Conservation (phyloP, 2,113 vertebrate genomes). For the Agapornis roseicollis region DNA sequence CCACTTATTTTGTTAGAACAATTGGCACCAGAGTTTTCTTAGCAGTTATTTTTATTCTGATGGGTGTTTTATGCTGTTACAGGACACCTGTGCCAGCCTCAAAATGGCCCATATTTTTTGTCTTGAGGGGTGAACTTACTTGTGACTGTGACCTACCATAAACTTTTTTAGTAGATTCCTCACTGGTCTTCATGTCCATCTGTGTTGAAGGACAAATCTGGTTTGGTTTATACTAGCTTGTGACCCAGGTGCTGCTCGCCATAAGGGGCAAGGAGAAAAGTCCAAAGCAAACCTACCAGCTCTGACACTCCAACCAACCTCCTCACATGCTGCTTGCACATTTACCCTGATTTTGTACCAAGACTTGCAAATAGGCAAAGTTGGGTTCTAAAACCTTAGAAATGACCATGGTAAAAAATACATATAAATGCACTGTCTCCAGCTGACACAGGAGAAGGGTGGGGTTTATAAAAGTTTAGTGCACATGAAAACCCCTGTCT, state of each 20-base stretch:
- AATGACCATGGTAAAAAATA: not conserved
- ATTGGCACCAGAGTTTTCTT: not conserved
- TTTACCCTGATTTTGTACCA: not conserved
- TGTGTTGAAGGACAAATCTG: not conserved
- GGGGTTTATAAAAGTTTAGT: not conserved
- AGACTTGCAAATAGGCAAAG: not conserved
- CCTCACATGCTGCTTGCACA: rapidly evolving
- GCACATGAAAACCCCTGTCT: not conserved
- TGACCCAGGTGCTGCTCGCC: not conserved
- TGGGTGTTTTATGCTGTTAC: not conserved
- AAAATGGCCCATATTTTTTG: not conserved
- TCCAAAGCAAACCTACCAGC: not conserved
- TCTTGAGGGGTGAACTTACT: not conserved
- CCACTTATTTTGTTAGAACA: not conserved
- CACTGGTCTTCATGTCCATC: not conserved
- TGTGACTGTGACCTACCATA: not conserved
- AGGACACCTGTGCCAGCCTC: not conserved
- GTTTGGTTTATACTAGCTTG: not conserved
- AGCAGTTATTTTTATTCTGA: not conserved
- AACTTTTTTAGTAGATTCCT: not conserved
- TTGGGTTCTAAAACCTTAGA: not conserved
- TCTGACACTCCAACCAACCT: not conserved
- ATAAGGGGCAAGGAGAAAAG: not conserved
- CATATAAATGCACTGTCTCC: not conserved
- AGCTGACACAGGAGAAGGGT: not conserved